Evolutionary conservation across 2,797 vertebrate species (phyloP), one percentile per base, ranked within the genome.

Genomic region (Sebastes jordani): DNA sequence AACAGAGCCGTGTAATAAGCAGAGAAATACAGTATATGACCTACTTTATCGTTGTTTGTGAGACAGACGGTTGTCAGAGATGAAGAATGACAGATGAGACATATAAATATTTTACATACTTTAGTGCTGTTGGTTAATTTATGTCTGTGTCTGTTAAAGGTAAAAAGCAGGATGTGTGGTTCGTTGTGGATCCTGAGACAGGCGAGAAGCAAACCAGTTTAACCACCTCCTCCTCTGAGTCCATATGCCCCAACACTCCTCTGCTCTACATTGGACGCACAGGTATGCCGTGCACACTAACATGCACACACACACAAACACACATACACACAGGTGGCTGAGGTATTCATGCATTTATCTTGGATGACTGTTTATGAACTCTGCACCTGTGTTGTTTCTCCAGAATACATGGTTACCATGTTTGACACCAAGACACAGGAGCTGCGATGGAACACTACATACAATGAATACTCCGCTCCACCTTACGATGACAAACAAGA

Each of bases 331-430:
- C 8, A n/a, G 20, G 4, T 8, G 25, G 8, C 49, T 70, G 29
- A 65, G 58, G 8, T 62, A 25, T 69, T 34, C 11, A 23, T 52
- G 49, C 34, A n/a, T 29, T 2, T 25, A 61, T 42, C 13, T 16
- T 65, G 34, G 32, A 18, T 59, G 10, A 14, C 11, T 42, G 27
- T 64, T 22, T 11, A 18, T 46, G 18, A 36, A 32, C 27, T 16
- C 32, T 23, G 8, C 11, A 18, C 3, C 4, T 72, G 27, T 65
- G 49, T 71, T 70, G 14, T 78, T 84, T 13, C 32, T 27, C 30
- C 93, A 99, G 98, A 99, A 82, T 99, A 99, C 3, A 93, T 97
- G 71, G 97, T 99, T 83, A 99, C 97, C 82, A 99, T 99, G 97
- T 98, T 97, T 0, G 97, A 99, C 93, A 99, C 97, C 2, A 97